These are phyloP conservation scores for Cotesia chilonis DNA, from an alignment of 1,140 invertebrate genomes.

Conservation along the genomic window DNA sequence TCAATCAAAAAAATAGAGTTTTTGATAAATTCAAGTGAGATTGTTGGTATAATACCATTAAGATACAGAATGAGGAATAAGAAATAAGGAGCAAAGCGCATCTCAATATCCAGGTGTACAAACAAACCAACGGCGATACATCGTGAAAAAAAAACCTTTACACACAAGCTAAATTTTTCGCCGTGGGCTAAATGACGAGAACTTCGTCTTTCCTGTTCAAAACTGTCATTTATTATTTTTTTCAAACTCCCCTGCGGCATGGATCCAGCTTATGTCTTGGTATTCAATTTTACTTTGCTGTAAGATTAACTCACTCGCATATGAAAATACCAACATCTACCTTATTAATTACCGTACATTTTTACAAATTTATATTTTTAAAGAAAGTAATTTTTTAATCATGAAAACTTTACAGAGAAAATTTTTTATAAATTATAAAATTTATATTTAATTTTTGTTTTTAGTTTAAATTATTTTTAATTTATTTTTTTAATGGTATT, in stretches of 20 bases:
- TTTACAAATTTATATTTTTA: too few species aligned
- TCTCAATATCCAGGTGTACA: conserved; percentile 59
- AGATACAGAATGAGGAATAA: conserved; percentile 26
- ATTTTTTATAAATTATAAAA: too few species aligned
- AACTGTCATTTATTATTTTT: conserved; percentile 3
- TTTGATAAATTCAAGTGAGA: conserved; percentile 19
- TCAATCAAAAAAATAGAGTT: background rate
- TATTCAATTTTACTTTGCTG: background rate
- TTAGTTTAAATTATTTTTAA: too few species aligned
- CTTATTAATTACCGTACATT: too few species aligned
- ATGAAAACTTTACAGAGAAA: too few species aligned
- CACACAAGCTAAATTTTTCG: conserved; percentile 59
- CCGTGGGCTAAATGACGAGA: conserved; percentile 49
- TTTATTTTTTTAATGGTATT: too few species aligned
- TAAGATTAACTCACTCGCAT: too few species aligned
- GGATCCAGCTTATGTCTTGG: background rate
- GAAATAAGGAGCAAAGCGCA: background rate
- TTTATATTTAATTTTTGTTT: too few species aligned
- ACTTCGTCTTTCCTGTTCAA: conserved; percentile 7
- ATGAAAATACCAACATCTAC: too few species aligned
- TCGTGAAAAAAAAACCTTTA: conserved; percentile 44
- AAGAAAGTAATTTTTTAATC: too few species aligned
- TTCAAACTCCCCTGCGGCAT: background rate
- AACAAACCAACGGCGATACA: conserved; percentile 58
- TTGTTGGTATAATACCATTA: conserved; percentile 28